Evolutionary conservation across 2,888 invertebrate genomes (phyloP).

Genomic region (Thecocarcelia acutangulata): DNA sequence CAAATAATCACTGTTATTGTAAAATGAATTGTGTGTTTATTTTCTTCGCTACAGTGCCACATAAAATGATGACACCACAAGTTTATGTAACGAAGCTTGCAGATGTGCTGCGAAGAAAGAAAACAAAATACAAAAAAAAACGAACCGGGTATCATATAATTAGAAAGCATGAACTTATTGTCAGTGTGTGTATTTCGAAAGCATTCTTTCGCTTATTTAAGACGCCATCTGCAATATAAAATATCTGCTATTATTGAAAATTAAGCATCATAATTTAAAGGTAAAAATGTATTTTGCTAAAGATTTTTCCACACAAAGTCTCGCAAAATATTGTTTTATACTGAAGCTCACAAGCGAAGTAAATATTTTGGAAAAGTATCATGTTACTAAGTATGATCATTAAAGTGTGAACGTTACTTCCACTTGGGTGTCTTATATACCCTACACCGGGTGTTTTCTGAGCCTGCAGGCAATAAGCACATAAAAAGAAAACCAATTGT

Average conservation of each 20-base stretch:
- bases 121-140: background rate
- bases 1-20: slow-evolving; percentile 56
- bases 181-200: background rate
- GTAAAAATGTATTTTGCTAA: background rate
- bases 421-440: slow-evolving; percentile 2
- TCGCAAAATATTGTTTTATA: background rate
- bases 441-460: background rate
- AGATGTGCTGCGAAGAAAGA: background rate
- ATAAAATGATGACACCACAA: slow-evolving; percentile 51
- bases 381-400: slow-evolving; percentile 1
- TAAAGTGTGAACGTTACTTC: slow-evolving; percentile 4
- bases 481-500: too few species aligned
- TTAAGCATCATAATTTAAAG: slow-evolving; percentile 26
- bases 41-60: slow-evolving; percentile 5
- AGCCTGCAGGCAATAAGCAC: too few species aligned
- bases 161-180: slow-evolving; percentile 27
- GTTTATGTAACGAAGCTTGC: slow-evolving; percentile 13
- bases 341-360: background rate
- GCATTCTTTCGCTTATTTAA: too few species aligned
- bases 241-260: slow-evolving; percentile 20
- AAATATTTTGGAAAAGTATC: slow-evolving; percentile 35
- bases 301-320: background rate
- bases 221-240: background rate
- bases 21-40: slow-evolving; percentile 36
- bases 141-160: slow-evolving; percentile 12